Evolutionary conservation across 2,888 invertebrate species (phyloP).

Genomic region (Eupsilia transversa): DNA sequence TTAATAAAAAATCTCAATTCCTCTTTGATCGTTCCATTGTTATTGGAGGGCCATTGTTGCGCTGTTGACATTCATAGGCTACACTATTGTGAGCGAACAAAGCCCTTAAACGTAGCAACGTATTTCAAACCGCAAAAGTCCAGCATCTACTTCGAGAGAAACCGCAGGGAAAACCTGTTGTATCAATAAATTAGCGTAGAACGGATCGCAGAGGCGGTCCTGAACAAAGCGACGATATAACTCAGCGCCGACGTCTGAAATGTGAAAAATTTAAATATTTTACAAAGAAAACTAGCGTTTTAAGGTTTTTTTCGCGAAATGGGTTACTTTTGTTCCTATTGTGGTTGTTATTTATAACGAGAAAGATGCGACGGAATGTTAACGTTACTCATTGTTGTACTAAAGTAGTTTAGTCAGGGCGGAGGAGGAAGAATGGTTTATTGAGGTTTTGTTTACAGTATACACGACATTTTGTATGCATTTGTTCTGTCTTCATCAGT

Average conservation of each 20-base stretch:
- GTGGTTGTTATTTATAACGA: constrained; percentile 60
- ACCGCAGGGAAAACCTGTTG: constrained; percentile 52
- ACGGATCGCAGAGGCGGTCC: constrained; percentile 41
- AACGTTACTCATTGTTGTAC: constrained; percentile 30
- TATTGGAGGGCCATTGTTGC: background rate
- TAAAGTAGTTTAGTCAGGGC: constrained; percentile 26
- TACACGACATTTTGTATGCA: background rate
- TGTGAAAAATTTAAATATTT: constrained; percentile 63
- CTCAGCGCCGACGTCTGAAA: constrained; percentile 54
- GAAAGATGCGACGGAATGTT: constrained; percentile 30
- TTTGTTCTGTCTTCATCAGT: background rate
- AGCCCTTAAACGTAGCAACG: background rate
- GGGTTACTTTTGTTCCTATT: constrained; percentile 59
- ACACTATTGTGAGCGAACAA: background rate
- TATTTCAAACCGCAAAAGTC: constrained; percentile 33
- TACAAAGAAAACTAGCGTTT: constrained; percentile 63
- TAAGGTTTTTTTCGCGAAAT: constrained; percentile 47
- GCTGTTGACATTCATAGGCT: background rate
- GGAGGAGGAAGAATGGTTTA: constrained; percentile 3
- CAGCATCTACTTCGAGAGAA: constrained; percentile 17
- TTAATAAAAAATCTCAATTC: background rate
- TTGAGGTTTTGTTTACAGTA: constrained; percentile 17
- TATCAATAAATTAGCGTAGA: constrained; percentile 61
- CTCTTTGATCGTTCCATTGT: background rate
- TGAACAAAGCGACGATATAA: constrained; percentile 57